A percentile compares a stretch with the other conserved stretches of the same genome.
These are phyloP conservation scores for Plestiodon gilberti DNA, from an alignment of 2,113 vertebrate species.

Conservation along the genomic window DNA sequence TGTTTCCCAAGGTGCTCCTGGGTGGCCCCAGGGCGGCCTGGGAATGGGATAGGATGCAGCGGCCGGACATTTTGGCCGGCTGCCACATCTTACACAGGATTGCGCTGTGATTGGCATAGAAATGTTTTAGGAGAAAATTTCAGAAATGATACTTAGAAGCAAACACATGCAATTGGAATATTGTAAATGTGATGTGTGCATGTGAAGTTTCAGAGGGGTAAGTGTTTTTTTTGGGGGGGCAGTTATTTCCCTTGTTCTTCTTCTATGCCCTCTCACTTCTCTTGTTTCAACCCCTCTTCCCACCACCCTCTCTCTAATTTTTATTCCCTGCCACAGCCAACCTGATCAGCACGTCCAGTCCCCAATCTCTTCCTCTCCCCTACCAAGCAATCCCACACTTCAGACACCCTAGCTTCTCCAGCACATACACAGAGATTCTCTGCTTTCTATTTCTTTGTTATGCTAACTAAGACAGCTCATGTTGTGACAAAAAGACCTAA, in stretches of 20 bases:
- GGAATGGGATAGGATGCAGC: too few relatives aligned
- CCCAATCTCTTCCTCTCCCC: not conserved
- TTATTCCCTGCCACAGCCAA: too few relatives aligned
- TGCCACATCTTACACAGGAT: too few relatives aligned
- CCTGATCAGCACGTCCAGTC: not conserved
- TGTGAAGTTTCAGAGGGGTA: not conserved
- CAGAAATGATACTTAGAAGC: not conserved
- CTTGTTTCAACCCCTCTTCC: not conserved
- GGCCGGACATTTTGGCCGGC: too few relatives aligned
- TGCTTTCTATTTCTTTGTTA: not conserved
- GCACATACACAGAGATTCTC: not conserved
- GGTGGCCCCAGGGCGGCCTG: too few relatives aligned
- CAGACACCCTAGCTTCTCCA: not conserved
- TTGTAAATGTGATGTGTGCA: not conserved
- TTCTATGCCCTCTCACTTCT: not conserved
- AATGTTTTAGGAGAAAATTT: slow-evolving; percentile 1
- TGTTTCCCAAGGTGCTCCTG: too few relatives aligned
- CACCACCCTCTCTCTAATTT: too few relatives aligned
- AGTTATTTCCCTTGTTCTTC: not conserved
- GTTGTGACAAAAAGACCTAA: not conserved
- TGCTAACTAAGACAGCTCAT: not conserved
- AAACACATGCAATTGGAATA: not conserved
- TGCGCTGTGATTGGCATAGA: too few relatives aligned
- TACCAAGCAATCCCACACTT: not conserved
- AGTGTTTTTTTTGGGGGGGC: not conserved